A percentile compares a stretch with the other conserved stretches of the same genome.
Conservation (phyloP, 1,140 invertebrate species). For the Formica selysi region DNA sequence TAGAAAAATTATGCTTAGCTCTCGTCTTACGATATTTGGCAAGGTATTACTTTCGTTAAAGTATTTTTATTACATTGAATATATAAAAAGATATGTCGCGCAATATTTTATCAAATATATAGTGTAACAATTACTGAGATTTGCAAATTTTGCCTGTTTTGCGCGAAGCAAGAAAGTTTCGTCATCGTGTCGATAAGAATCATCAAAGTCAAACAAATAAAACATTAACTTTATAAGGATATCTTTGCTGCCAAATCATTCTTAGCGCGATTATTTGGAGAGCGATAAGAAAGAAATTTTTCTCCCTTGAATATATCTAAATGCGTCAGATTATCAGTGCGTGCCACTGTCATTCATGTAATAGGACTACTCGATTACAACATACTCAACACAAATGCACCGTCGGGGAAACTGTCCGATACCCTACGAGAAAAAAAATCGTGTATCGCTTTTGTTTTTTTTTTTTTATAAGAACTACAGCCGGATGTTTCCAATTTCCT, state of each 20-base stretch:
- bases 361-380: conserved; percentile 1
- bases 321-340: neutral
- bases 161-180: neutral
- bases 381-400: neutral
- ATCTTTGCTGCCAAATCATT: neutral
- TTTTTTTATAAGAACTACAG: neutral
- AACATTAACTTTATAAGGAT: neutral
- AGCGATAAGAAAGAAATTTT: neutral
- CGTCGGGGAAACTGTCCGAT: neutral
- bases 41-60: too few species aligned
- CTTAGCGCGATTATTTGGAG: neutral
- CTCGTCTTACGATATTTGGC: too few species aligned
- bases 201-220: neutral
- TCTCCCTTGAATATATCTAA: neutral
- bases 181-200: neutral
- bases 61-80: neutral
- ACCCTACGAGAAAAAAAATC: neutral
- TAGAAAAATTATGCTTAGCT: too few species aligned
- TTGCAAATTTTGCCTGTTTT: neutral
- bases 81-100: neutral
- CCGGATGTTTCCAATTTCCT: neutral
- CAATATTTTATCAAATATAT: neutral
- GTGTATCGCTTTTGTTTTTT: neutral
- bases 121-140: neutral
- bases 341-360: conserved; percentile 32